Evolutionary conservation across 2,888 invertebrate genomes (phyloP).

Genomic region (Aradus depressus): DNA sequence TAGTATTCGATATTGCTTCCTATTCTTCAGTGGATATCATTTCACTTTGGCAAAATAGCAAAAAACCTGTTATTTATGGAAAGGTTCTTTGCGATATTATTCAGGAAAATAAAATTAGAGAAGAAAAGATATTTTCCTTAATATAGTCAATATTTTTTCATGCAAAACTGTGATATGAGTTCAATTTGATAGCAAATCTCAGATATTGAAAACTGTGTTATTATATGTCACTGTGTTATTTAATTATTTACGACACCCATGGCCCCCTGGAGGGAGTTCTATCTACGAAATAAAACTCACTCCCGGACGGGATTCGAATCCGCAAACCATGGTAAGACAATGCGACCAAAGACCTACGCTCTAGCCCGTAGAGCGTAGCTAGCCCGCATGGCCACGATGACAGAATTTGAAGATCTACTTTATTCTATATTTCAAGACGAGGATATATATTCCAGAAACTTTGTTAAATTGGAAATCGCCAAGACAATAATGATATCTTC

Average conservation of each 20-base stretch:
- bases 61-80: conserved; percentile 17
- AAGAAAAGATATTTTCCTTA: conserved; percentile 1
- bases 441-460: conserved; percentile 15
- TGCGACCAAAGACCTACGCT: too few relatives aligned
- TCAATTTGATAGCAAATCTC: conserved; percentile 4
- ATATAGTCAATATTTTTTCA: conserved; percentile 12
- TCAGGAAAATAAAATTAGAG: conserved; percentile 9
- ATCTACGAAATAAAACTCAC: too few relatives aligned
- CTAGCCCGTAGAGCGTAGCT: too few relatives aligned
- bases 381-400: conserved; percentile 7
- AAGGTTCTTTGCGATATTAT: conserved; percentile 14
- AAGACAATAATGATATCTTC: conserved; percentile 14
- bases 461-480: conserved; percentile 17
- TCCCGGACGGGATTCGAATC: too few relatives aligned
- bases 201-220: conserved; percentile 18
- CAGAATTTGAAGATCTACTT: conserved; percentile 16
- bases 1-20: too few relatives aligned
- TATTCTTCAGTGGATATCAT: too few relatives aligned
- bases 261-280: too few relatives aligned
- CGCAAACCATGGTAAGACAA: too few relatives aligned
- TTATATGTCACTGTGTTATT: too few relatives aligned
- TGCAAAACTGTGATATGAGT: conserved; percentile 15
- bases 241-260: too few relatives aligned
- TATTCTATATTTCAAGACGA: conserved; percentile 12
- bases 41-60: conserved; percentile 4